Evolutionary conservation across 92 coral and sea anemone species (phyloP).

Genomic region (Hydrozoanthus gracilis): DNA sequence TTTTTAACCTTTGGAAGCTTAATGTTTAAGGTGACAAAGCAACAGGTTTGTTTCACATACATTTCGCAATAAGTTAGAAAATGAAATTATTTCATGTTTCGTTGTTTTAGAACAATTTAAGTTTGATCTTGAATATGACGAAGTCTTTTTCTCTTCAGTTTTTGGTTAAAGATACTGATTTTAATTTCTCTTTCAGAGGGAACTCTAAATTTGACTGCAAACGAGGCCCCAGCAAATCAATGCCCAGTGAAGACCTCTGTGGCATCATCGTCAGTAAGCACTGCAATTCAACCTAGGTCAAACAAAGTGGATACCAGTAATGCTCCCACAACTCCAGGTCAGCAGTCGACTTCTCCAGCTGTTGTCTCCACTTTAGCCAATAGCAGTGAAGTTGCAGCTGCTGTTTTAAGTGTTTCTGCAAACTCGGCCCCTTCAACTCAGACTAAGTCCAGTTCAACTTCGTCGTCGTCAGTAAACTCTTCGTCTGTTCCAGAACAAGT

Average conservation of each 20-base stretch:
- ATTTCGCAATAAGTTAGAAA: too few species aligned
- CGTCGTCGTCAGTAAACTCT: slow-evolving; percentile 9
- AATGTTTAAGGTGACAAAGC: too few species aligned
- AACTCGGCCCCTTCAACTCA: background rate
- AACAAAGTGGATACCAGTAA: background rate
- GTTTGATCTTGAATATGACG: too few species aligned
- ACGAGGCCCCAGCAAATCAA: background rate
- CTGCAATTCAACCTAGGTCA: background rate
- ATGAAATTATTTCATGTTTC: too few species aligned
- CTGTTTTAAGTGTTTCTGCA: slow-evolving; percentile 12
- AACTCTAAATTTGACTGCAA: slow-evolving; percentile 7
- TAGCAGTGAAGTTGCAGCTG: slow-evolving; percentile 15
- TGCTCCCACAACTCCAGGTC: background rate
- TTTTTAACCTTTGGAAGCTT: too few species aligned
- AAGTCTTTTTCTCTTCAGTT: too few species aligned
- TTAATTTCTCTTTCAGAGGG: slow-evolving; percentile 10
- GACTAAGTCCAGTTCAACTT: background rate
- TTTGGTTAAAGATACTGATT: background rate
- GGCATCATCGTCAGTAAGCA: background rate
- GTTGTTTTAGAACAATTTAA: too few species aligned
- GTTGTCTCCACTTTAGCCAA: slow-evolving; percentile 1
- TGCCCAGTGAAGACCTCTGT: background rate
- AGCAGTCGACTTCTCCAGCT: background rate
- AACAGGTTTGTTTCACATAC: too few species aligned
- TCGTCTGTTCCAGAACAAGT: slow-evolving; percentile 20